Conservation (phyloP, 2,888 invertebrate species). For the Cabera pusaria region DNA sequence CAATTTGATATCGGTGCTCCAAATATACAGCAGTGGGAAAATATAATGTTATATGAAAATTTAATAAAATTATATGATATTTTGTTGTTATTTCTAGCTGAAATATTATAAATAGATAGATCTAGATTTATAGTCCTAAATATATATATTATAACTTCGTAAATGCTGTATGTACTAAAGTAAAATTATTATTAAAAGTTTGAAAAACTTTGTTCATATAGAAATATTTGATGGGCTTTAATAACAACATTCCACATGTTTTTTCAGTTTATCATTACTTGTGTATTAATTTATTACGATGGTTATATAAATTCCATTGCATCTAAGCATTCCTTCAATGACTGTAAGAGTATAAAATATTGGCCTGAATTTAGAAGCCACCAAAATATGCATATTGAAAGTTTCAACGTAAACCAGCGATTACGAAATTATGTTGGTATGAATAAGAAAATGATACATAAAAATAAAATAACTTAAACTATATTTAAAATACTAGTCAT, state of each 20-base stretch:
- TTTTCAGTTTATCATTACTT: no score
- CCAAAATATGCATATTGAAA: conserved; percentile 14
- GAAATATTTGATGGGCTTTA: conserved; percentile 45
- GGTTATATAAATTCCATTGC: conserved; percentile 22
- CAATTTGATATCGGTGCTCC: conserved; percentile 68
- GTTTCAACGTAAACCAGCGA: no score
- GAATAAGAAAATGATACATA: no score
- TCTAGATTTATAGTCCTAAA: conserved; percentile 39
- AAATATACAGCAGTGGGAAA: conserved; percentile 59
- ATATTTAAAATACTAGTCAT: no score
- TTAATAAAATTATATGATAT: conserved; percentile 55
- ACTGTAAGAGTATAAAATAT: conserved; percentile 11
- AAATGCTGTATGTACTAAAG: conserved; percentile 6
- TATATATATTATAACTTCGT: conserved; percentile 12
- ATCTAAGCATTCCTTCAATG: conserved; percentile 15
- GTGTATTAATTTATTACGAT: no score
- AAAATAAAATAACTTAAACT: no score
- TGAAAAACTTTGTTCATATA: conserved; percentile 41
- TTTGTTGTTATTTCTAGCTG: conserved; percentile 63
- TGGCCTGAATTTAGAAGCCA: conserved; percentile 15
- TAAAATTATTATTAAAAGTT: conserved; percentile 37
- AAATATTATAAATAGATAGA: conserved; percentile 54
- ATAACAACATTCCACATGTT: conserved; percentile 53
- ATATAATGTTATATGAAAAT: conserved; percentile 41
- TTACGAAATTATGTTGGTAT: no score